Conservation (phyloP, 2,888 invertebrate species). For the Oscheius myriophilus region DNA sequence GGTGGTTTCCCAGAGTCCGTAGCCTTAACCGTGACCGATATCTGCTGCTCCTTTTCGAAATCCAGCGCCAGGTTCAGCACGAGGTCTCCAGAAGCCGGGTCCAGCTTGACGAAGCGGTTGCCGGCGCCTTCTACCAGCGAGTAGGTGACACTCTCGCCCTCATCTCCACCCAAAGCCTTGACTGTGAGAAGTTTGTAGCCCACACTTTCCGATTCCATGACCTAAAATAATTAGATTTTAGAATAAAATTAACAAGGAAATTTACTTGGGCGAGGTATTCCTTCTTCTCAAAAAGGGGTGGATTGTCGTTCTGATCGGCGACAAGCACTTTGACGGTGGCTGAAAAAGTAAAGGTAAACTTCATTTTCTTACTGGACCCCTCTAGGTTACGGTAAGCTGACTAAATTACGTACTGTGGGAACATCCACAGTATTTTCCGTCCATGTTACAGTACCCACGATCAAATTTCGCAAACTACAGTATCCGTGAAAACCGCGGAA, state of each 20-base stretch:
- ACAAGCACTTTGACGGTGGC: constrained; percentile 42
- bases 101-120: constrained; percentile 39
- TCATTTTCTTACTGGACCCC: too few species aligned
- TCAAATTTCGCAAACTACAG: too few species aligned
- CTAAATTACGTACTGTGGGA: too few species aligned
- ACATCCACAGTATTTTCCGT: too few species aligned
- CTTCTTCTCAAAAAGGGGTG: constrained; percentile 68
- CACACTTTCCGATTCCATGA: constrained; percentile 51
- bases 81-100: constrained; percentile 35
- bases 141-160: constrained; percentile 65
- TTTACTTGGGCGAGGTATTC: constrained; percentile 53
- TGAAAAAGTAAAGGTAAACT: constrained; percentile 36
- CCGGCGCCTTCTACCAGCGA: constrained; percentile 33
- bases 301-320: constrained; percentile 73
- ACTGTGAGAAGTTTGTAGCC: constrained; percentile 55
- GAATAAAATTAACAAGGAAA: neutral
- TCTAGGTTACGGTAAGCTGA: too few species aligned
- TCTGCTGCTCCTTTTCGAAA: constrained; percentile 83
- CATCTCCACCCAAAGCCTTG: constrained; percentile 76
- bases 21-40: constrained; percentile 83
- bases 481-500: too few species aligned
- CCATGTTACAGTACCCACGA: too few species aligned
- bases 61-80: constrained; percentile 56
- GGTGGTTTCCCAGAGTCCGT: constrained; percentile 80
- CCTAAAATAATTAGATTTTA: constrained; percentile 16